Conservation (phyloP, 2,888 invertebrate genomes). For the Adelphocoris suturalis region DNA sequence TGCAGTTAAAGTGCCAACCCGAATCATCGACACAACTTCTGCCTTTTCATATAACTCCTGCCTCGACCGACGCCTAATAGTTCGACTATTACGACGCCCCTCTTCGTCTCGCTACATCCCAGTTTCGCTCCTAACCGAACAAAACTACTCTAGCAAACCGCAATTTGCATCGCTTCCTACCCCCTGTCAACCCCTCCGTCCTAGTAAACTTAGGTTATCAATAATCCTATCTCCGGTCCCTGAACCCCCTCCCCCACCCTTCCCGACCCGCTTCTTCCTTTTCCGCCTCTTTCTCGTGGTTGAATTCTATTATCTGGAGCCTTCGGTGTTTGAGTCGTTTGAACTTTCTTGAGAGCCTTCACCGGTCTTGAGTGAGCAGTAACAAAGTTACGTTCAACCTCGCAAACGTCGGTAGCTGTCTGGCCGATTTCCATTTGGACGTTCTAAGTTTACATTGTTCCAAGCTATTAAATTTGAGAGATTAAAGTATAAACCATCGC, state of each 20-base stretch:
- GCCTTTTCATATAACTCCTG: slow-evolving; percentile 36
- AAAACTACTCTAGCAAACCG: slow-evolving; percentile 39
- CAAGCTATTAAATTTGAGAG: neutral
- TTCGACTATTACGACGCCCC: slow-evolving; percentile 9
- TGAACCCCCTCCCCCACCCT: neutral
- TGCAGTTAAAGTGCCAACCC: neutral
- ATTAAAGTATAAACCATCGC: too few relatives aligned
- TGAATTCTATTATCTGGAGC: neutral
- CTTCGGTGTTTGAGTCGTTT: slow-evolving; percentile 26
- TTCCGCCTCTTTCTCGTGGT: neutral
- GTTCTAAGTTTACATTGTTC: neutral
- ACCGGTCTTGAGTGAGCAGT: neutral
- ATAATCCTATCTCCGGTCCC: slow-evolving; percentile 14
- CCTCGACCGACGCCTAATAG: slow-evolving; percentile 32
- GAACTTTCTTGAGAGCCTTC: slow-evolving; percentile 24
- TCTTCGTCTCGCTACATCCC: neutral
- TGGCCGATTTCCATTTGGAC: neutral
- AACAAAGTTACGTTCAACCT: slow-evolving; percentile 12
- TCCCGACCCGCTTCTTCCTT: too few relatives aligned
- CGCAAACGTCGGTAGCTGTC: neutral
- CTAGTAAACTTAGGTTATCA: slow-evolving; percentile 13
- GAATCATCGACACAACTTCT: slow-evolving; percentile 27
- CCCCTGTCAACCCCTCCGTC: neutral
- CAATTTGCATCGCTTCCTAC: slow-evolving; percentile 42
- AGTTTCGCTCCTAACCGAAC: slow-evolving; percentile 10